Conservation (phyloP, 2,888 invertebrate genomes). For the Petrolisthes manimaculis region DNA sequence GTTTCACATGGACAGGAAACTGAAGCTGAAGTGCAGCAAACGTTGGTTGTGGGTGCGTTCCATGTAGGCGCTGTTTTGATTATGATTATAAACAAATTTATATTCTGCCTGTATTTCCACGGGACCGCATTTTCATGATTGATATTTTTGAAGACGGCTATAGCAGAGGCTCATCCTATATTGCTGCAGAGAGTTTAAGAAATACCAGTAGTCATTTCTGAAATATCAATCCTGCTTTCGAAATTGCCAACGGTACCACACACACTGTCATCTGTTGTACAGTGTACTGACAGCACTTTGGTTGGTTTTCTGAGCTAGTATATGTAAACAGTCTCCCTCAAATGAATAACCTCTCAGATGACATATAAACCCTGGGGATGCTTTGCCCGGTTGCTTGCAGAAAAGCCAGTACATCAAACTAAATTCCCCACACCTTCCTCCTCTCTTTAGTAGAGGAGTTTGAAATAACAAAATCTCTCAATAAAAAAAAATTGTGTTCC, state of each 20-base stretch:
- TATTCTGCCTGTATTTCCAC: slow-evolving; percentile 58
- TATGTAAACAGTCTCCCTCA: slow-evolving; percentile 55
- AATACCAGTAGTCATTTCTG: neutral
- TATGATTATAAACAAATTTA: slow-evolving; percentile 47
- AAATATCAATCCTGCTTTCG: slow-evolving; percentile 28
- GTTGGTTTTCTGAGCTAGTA: slow-evolving; percentile 47
- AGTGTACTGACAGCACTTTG: slow-evolving; percentile 51
- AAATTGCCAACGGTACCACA: slow-evolving; percentile 55
- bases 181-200: neutral
- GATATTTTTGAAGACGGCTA: slow-evolving; percentile 31
- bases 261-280: slow-evolving; percentile 45
- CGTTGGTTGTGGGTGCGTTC: slow-evolving; percentile 56
- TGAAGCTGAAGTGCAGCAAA: slow-evolving; percentile 29
- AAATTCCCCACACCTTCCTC: neutral
- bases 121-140: slow-evolving; percentile 48
- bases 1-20: slow-evolving; percentile 2
- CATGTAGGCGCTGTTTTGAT: slow-evolving; percentile 57
- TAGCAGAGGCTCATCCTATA: slow-evolving; percentile 12
- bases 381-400: slow-evolving; percentile 42
- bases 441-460: neutral
- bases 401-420: slow-evolving; percentile 15
- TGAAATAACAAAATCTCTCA: slow-evolving; percentile 1
- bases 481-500: neutral
- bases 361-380: slow-evolving; percentile 36
- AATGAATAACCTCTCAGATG: slow-evolving; percentile 53